These are phyloP conservation scores for Agelastica alni DNA, from an alignment of 2,888 invertebrate species.

Conservation along the genomic window DNA sequence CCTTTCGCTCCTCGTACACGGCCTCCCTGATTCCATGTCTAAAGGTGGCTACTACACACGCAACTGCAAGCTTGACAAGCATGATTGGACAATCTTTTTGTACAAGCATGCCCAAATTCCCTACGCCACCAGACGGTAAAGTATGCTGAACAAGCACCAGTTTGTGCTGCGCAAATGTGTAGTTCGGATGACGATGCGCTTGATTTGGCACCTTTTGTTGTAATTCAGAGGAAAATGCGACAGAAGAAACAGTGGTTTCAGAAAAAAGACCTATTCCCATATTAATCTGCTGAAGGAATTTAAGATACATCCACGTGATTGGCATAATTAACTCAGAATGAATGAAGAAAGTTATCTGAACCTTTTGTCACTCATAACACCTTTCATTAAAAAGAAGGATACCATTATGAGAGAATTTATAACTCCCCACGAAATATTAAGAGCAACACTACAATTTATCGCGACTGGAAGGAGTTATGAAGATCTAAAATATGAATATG, in stretches of 20 bases:
- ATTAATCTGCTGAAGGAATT: conserved; percentile 24
- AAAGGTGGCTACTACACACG: neutral
- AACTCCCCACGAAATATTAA: neutral
- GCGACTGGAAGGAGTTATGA: neutral
- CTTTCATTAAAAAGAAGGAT: conserved; percentile 31
- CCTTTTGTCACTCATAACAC: no score
- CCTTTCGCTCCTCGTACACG: no score
- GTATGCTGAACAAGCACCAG: neutral
- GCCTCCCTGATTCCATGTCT: no score
- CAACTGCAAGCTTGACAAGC: no score
- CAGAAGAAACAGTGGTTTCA: neutral
- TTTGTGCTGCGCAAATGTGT: no score
- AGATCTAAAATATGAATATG: no score
- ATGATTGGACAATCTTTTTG: neutral
- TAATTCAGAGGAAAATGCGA: neutral
- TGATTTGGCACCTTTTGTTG: neutral
- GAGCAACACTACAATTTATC: neutral
- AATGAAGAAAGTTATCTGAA: conserved; percentile 31
- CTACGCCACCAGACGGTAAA: neutral
- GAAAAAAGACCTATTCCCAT: conserved; percentile 15
- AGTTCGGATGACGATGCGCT: neutral
- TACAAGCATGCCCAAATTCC: neutral
- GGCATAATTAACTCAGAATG: conserved; percentile 38
- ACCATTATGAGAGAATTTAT: neutral
- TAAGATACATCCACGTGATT: no score